phyloP scores from a whole-genome alignment of 2,113 vertebrate species.

The Alethe castanea region DNA sequence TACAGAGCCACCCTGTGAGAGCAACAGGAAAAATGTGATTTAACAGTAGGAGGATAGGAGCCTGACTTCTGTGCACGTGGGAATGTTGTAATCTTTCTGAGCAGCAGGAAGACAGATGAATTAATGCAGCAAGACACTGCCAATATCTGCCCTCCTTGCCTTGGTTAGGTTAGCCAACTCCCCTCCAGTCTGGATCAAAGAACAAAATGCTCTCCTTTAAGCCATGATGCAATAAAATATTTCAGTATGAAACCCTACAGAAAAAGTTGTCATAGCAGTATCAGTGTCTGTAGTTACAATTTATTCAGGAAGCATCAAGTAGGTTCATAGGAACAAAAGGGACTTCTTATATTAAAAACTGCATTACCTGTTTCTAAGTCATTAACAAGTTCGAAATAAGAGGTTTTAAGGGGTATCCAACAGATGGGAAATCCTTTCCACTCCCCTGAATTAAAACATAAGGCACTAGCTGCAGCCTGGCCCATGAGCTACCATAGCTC shows the following conservation, averaged over 20 bases:
- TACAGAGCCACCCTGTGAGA: background rate
- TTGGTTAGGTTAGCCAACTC: background rate
- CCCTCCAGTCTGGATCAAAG: background rate
- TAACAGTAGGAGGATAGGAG: background rate
- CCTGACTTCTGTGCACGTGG: background rate
- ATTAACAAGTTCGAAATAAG: background rate
- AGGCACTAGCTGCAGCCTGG: background rate
- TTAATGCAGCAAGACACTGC: background rate
- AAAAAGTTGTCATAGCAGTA: background rate
- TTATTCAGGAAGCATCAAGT: background rate
- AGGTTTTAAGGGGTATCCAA: background rate
- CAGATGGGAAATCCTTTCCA: background rate
- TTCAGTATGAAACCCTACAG: background rate
- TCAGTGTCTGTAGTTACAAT: fast-evolving
- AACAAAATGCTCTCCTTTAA: background rate
- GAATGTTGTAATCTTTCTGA: background rate
- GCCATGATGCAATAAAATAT: background rate
- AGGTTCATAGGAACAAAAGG: background rate
- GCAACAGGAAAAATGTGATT: background rate
- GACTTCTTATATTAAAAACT: background rate
- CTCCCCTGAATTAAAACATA: background rate
- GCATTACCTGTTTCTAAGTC: background rate
- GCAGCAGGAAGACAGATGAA: background rate
- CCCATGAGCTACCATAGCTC: background rate
- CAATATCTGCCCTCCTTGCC: background rate